Evolutionary conservation across 2,113 vertebrate species (phyloP).

Genomic region (Sylvietta virens): DNA sequence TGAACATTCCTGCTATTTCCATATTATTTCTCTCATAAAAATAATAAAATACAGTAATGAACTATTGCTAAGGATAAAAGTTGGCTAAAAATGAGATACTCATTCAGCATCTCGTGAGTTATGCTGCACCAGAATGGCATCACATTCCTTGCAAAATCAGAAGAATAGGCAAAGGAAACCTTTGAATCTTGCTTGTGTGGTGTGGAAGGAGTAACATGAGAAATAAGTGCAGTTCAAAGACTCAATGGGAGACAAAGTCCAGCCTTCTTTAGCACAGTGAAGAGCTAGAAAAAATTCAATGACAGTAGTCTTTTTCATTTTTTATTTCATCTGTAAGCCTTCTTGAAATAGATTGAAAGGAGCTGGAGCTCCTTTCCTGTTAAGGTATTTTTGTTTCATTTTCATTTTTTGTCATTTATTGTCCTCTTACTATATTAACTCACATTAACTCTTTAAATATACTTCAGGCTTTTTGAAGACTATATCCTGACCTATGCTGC

Average conservation of each 20-base stretch:
- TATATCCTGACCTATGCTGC: neutral
- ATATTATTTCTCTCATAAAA: constrained; percentile 25
- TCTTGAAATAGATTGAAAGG: neutral
- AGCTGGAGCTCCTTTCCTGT: neutral
- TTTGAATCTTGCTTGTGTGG: neutral
- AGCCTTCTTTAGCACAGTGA: neutral
- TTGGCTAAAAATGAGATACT: neutral
- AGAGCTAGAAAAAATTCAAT: neutral
- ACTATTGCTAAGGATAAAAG: neutral
- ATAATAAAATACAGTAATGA: constrained; percentile 2
- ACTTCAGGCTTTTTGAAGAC: neutral
- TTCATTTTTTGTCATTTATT: neutral
- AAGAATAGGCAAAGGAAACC: neutral
- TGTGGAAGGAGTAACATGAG: neutral
- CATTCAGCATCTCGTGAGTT: neutral
- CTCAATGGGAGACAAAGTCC: neutral
- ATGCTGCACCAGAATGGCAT: neutral
- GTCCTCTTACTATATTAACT: neutral
- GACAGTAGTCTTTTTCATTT: neutral
- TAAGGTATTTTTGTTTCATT: neutral
- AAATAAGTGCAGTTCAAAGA: neutral
- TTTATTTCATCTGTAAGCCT: neutral
- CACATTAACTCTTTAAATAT: neutral
- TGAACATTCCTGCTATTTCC: neutral
- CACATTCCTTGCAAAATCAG: neutral